These are phyloP conservation scores for Pangasianodon hypophthalmus DNA, from an alignment of 2,113 vertebrate genomes.

Conservation along the genomic window DNA sequence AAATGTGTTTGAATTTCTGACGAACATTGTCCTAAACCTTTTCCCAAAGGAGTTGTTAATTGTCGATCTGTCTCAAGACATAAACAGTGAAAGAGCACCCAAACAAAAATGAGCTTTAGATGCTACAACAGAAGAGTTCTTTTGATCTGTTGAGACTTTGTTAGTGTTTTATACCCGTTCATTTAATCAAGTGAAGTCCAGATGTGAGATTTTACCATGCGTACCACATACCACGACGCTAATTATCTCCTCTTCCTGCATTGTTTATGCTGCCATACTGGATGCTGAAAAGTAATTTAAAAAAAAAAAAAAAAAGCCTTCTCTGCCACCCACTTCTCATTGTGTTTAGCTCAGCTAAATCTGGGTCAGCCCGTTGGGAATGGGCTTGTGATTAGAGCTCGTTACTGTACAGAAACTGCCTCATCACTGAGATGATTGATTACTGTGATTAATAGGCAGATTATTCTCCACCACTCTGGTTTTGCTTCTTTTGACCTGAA, in stretches of 20 bases:
- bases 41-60: not conserved
- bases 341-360: slow-evolving; percentile 43
- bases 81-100: not conserved
- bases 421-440: slow-evolving; percentile 26
- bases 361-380: slow-evolving; percentile 24
- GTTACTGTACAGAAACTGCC: slow-evolving; percentile 27
- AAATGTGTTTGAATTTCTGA: not conserved
- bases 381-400: slow-evolving; percentile 27
- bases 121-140: not conserved
- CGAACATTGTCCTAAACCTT: not conserved
- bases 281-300: slow-evolving; percentile 23
- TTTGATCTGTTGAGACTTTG: not conserved
- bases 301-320: not conserved
- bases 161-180: not conserved
- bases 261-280: slow-evolving; percentile 5
- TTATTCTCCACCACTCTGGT: slow-evolving; percentile 11
- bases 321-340: slow-evolving; percentile 19
- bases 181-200: not conserved
- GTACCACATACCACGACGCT: not conserved
- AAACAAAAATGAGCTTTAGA: not conserved
- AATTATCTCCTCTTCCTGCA: not conserved
- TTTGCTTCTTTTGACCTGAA: slow-evolving; percentile 19
- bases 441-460: slow-evolving; percentile 20
- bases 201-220: not conserved
- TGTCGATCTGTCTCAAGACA: not conserved